Evolutionary conservation across 2,797 vertebrate species (phyloP), one percentile per base, ranked within the genome.

Genomic region (Urocyon cinereoargenteus): DNA sequence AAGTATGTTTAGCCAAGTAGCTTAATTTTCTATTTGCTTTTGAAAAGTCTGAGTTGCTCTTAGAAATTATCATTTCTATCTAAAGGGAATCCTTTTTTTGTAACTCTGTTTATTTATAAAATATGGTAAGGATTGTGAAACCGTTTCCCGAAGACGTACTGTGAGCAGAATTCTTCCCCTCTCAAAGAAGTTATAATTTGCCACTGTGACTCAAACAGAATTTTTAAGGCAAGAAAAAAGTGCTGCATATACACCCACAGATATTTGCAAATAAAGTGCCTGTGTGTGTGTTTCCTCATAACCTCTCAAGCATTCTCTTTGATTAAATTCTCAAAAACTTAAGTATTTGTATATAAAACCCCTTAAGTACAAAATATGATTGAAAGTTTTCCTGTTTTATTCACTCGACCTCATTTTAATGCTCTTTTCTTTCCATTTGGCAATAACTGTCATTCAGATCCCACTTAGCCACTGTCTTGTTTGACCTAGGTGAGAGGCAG

Each of bases 151-250:
- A 97, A 53, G 87, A 57, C 81, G 88, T 93, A 93, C 73, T 97
- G 72, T 81, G 95, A 84, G 57, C 89, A 97, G 81, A 84, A 97
- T 87, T 97, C 87, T 91, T 96, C 66, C 45, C 94, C 55, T 97
- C 88, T 87, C 73, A 84, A 95, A 82, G 86, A 97, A 96, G 87
- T 94, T 97, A 26, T 61, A 93, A 96, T 97, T 96, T 97, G 77
- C 28, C n/a, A 61, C 79, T 93, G 78, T 95, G 93, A 97, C 70
- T 94, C 81, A 96, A 94, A 92, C 79, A 97, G 83, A 93, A 85
- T 70, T 94, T 94, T 95, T 85, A 92, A 94, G 83, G 88, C 55
- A 90, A 92, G 84, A 93, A 90, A 95, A 96, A 90, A 97, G 53
- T 87, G 21, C 90, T 84, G 19, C 11, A 28, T 19, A 49, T 64